Evolutionary conservation across 2,797 vertebrate species (phyloP), one percentile per base, ranked within the genome.

Genomic region (Sebastes vulpes): DNA sequence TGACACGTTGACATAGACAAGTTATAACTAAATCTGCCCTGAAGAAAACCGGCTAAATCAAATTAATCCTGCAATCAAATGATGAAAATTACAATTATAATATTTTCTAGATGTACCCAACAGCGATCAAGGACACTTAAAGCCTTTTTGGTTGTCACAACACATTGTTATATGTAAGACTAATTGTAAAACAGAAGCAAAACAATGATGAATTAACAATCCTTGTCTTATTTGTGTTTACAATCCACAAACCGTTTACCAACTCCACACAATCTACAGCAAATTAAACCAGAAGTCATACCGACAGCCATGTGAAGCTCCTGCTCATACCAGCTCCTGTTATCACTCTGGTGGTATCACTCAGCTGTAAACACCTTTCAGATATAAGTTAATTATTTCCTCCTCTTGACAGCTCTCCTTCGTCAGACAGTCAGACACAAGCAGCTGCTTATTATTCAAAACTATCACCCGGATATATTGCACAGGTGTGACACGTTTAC

Each of bases 401-500:
- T 82, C 48, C 32, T 73, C 35, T 75, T 77, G 74, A 74, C 82
- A 79, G 66, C n/a, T 77, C 10, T 58, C 60, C 70, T 16, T 38
- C 35, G 35, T 38, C 35, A 14, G 38, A 1, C 38, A 42, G 38
- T 42, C 38, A 42, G 35, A 14, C 35, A 38, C 35, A 38, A 38
- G 35, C 91, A 81, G 83, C 81, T 89, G 84, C 92, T 87, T 92
- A 79, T 76, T 73, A 89, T 90, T 38, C 87, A 81, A 48, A 29
- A 21, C 38, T 78, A 78, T 83, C 73, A 89, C 54, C 88, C 81
- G 87, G 83, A 90, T 54, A 84, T 71, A 54, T 16, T n/a, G 50
- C 59, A 74, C 64, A 82, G 32, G 54, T 57, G 75, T 66, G 88
- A 94, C 91, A 91, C 92, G 91, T 83, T 76, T 75, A 53, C 83